A percentile compares a stretch with the other conserved stretches of the same genome.
Evolutionary conservation across 2,888 invertebrate species (phyloP).

Genomic region (Cabera pusaria): DNA sequence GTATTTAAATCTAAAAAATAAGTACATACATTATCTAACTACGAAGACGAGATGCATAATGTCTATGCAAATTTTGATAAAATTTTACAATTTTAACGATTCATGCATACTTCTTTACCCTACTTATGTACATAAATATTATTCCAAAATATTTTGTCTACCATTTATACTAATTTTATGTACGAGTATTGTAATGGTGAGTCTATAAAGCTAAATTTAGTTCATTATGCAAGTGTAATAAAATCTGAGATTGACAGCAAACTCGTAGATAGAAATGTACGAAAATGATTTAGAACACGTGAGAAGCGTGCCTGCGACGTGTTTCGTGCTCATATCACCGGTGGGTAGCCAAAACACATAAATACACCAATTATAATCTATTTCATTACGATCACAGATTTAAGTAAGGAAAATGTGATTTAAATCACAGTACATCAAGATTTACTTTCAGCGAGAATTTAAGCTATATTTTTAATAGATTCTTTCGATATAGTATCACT

Average conservation of each 20-base stretch:
- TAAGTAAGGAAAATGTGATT: slow-evolving; percentile 71
- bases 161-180: slow-evolving; percentile 41
- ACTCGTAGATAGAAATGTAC: slow-evolving; percentile 3
- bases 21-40: slow-evolving; percentile 22
- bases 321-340: slow-evolving; percentile 32
- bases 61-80: slow-evolving; percentile 52
- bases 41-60: slow-evolving; percentile 26
- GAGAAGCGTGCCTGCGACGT: slow-evolving; percentile 19
- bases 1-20: slow-evolving; percentile 20
- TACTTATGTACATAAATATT: slow-evolving; percentile 68
- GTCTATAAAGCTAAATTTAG: slow-evolving; percentile 26
- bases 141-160: slow-evolving; percentile 67
- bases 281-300: slow-evolving; percentile 15
- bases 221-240: slow-evolving; percentile 29
- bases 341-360: slow-evolving; percentile 69
- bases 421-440: slow-evolving; percentile 54
- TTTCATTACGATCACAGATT: slow-evolving; percentile 76
- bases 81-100: slow-evolving; percentile 67
- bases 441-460: slow-evolving; percentile 51
- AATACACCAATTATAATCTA: slow-evolving; percentile 58
- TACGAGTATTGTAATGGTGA: slow-evolving; percentile 21
- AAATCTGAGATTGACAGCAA: slow-evolving; percentile 9
- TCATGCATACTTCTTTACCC: slow-evolving; percentile 56
- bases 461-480: slow-evolving; percentile 46
- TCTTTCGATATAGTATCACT: slow-evolving; percentile 47